Evolutionary conservation across 2,797 vertebrate genomes (phyloP).

Genomic region (Ctenosaura bakeri): DNA sequence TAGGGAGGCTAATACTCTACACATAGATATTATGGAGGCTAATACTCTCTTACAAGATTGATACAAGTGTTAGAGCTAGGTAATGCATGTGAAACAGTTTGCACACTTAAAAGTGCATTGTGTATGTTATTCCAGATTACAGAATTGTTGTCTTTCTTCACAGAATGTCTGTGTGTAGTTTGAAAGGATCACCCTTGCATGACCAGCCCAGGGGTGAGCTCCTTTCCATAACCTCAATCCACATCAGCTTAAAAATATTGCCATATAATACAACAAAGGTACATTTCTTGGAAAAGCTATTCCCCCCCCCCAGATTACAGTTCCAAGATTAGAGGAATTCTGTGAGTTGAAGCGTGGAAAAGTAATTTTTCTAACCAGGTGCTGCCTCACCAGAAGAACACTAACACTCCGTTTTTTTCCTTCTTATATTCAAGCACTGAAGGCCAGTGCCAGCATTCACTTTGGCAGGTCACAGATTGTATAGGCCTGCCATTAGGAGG

Average conservation of each 20-base stretch:
- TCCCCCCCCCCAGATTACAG: no score
- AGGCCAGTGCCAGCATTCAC: background rate
- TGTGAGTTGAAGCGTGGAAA: no score
- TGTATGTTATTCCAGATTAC: background rate
- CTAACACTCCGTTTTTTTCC: background rate
- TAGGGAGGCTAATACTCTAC: background rate
- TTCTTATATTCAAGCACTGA: background rate
- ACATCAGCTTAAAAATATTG: background rate
- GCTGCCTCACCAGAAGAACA: background rate
- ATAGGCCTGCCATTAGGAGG: background rate
- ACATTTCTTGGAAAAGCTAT: background rate
- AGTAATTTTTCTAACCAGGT: background rate
- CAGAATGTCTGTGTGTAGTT: no score
- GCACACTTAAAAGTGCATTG: background rate
- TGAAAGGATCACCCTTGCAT: no score
- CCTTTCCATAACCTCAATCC: no score
- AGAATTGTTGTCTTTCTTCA: background rate
- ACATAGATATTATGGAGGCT: background rate
- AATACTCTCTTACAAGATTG: background rate
- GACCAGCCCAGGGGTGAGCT: no score
- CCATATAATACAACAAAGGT: background rate
- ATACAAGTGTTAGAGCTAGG: background rate
- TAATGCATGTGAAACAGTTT: background rate
- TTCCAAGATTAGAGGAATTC: background rate
- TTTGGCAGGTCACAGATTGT: background rate